Evolutionary conservation across 2,113 vertebrate species (phyloP).

Genomic region (Pseudois nayaur): DNA sequence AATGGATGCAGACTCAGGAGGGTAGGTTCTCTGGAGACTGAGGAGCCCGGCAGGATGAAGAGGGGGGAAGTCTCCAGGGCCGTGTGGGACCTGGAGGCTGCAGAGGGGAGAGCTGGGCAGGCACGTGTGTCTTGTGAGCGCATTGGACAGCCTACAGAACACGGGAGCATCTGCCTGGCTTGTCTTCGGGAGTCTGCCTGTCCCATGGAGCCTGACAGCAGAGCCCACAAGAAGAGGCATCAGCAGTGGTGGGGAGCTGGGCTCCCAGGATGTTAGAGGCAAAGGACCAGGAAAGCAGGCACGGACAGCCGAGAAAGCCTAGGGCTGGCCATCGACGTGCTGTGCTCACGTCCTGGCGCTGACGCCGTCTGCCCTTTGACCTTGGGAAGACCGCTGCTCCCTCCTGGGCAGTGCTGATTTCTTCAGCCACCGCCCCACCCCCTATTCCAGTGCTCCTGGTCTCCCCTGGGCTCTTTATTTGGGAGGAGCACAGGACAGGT

Average conservation of each 20-base stretch:
- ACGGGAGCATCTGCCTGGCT: rapidly evolving
- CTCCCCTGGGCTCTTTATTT: background rate
- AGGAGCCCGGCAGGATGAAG: background rate
- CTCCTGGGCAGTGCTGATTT: background rate
- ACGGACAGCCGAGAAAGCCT: rapidly evolving
- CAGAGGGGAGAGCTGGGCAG: rapidly evolving
- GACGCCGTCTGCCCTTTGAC: background rate
- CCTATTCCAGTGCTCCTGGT: background rate
- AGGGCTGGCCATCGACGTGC: rapidly evolving
- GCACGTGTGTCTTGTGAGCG: rapidly evolving
- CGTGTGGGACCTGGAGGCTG: background rate
- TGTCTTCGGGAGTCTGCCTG: background rate
- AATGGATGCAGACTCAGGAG: background rate
- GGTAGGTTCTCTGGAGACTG: conserved; percentile 24
- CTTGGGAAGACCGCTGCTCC: background rate
- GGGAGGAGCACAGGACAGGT: background rate
- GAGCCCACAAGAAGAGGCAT: background rate
- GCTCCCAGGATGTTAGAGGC: background rate
- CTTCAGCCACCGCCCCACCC: rapidly evolving
- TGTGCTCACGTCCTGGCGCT: background rate
- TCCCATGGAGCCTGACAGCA: background rate
- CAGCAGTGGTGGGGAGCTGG: too few species aligned
- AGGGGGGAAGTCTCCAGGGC: background rate
- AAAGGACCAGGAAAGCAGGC: background rate
- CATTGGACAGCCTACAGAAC: rapidly evolving